These are phyloP conservation scores for Caenorhabditis sp. DNA, from an alignment of 2,888 invertebrate species.

Conservation along the genomic window DNA sequence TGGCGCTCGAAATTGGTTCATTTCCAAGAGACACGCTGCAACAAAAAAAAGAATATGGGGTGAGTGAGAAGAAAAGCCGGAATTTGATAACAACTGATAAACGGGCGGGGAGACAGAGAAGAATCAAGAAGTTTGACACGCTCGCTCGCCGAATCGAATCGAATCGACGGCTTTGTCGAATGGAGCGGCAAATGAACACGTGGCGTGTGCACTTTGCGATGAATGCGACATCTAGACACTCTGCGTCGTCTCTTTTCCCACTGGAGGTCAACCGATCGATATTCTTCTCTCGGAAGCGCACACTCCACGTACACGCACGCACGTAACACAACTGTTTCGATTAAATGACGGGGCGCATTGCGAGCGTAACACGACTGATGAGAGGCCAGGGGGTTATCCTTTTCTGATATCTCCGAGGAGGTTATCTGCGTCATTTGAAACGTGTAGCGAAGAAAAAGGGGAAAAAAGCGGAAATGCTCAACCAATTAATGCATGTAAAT, in stretches of 20 bases:
- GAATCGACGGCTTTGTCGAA: neutral
- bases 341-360: constrained; percentile 1
- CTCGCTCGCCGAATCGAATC: neutral
- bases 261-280: constrained; percentile 40
- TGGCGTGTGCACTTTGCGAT: constrained; percentile 52
- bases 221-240: neutral
- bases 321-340: constrained; percentile 31
- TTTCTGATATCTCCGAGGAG: neutral
- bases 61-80: neutral
- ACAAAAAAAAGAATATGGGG: constrained; percentile 2
- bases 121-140: constrained; percentile 21
- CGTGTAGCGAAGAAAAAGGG: too few relatives aligned
- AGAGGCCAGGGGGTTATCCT: neutral
- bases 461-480: too few relatives aligned
- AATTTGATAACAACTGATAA: constrained; percentile 25
- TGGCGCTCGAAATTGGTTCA: constrained; percentile 70
- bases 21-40: constrained; percentile 22
- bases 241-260: neutral
- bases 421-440: too few relatives aligned
- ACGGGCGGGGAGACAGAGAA: neutral
- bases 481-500: too few relatives aligned
- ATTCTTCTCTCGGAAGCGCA: constrained; percentile 16
- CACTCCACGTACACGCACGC: constrained; percentile 5
- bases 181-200: constrained; percentile 45
- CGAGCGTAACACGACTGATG: neutral